Conservation (phyloP, 2,797 vertebrate species). For the Paratrypauchen microcephalus region DNA sequence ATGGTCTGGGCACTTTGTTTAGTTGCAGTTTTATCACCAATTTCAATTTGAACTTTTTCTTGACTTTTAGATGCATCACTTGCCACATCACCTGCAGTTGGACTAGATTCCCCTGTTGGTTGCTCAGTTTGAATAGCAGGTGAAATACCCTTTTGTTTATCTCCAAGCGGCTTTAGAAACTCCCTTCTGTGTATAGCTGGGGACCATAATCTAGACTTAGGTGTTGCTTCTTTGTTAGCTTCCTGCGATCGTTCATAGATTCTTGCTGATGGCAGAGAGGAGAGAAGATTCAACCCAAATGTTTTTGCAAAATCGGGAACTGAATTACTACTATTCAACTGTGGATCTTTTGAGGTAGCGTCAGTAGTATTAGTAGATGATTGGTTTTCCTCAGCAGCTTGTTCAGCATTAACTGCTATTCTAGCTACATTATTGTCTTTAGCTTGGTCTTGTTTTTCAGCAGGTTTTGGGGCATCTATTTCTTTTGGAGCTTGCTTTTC, state of each 20-base stretch:
- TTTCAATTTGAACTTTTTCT: neutral
- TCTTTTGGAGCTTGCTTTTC: conserved; percentile 38
- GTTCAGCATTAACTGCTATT: conserved; percentile 12
- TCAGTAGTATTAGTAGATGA: neutral
- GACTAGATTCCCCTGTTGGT: neutral
- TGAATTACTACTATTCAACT: conserved; percentile 1
- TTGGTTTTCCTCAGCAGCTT: conserved; percentile 24
- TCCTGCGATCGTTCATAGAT: conserved; percentile 8
- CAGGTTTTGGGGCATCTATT: conserved; percentile 18
- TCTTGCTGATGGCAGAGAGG: conserved; percentile 8
- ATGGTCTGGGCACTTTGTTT: neutral
- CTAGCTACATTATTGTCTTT: conserved; percentile 12
- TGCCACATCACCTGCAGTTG: neutral
- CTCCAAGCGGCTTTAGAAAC: neutral
- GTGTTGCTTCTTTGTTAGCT: neutral
- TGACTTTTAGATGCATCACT: neutral
- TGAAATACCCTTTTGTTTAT: conserved; percentile 1
- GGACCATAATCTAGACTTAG: conserved; percentile 1
- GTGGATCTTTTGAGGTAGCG: conserved; percentile 26
- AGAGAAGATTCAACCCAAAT: conserved; percentile 5
- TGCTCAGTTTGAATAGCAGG: conserved; percentile 1
- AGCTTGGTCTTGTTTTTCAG: conserved; percentile 42
- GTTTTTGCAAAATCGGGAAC: conserved; percentile 5
- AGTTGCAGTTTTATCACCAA: neutral
- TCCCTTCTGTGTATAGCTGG: neutral